A percentile compares a stretch with the other conserved stretches of the same genome.
phyloP scores from a whole-genome alignment of 1,140 invertebrate genomes.

The Trachelipus rathkii region DNA sequence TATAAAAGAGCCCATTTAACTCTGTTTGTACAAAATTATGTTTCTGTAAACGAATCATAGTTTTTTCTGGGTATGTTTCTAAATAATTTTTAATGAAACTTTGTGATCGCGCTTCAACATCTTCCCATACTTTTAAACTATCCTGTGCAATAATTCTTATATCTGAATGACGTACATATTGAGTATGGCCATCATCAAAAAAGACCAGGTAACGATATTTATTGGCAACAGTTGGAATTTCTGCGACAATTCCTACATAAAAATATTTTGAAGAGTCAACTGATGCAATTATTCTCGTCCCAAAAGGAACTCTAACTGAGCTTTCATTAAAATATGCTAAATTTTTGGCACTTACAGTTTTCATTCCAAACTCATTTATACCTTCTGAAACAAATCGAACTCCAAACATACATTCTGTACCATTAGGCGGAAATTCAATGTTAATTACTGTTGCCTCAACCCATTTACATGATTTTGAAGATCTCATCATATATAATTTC shows the following conservation, averaged over 20 bases:
- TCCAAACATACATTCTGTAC: slow-evolving; percentile 49
- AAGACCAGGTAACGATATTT: slow-evolving; percentile 82
- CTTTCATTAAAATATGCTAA: slow-evolving; percentile 63
- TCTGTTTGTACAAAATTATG: slow-evolving; percentile 80
- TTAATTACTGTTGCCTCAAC: slow-evolving; percentile 52
- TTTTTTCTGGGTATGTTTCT: slow-evolving; percentile 75
- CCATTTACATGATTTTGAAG: slow-evolving; percentile 56
- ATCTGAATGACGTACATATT: slow-evolving; percentile 71
- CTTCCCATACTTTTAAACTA: slow-evolving; percentile 77
- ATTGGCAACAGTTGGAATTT: slow-evolving; percentile 74
- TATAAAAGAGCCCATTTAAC: slow-evolving; percentile 78
- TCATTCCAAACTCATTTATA: slow-evolving; percentile 43
- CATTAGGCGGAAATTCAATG: slow-evolving; percentile 47
- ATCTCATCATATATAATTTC: slow-evolving; percentile 55
- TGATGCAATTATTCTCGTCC: slow-evolving; percentile 74
- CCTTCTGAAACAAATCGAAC: slow-evolving; percentile 48
- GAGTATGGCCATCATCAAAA: slow-evolving; percentile 91
- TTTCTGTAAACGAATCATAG: slow-evolving; percentile 79
- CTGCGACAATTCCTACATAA: slow-evolving; percentile 84
- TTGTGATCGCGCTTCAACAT: slow-evolving; percentile 71
- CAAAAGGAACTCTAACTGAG: slow-evolving; percentile 61
- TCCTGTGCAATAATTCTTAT: slow-evolving; percentile 67
- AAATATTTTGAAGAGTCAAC: slow-evolving; percentile 59
- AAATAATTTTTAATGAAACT: slow-evolving; percentile 85
- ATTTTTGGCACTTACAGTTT: slow-evolving; percentile 58